Evolutionary conservation across 2,888 invertebrate genomes (phyloP), one percentile per base, ranked within the genome.

Genomic region (Trissolcus brochymenae): DNA sequence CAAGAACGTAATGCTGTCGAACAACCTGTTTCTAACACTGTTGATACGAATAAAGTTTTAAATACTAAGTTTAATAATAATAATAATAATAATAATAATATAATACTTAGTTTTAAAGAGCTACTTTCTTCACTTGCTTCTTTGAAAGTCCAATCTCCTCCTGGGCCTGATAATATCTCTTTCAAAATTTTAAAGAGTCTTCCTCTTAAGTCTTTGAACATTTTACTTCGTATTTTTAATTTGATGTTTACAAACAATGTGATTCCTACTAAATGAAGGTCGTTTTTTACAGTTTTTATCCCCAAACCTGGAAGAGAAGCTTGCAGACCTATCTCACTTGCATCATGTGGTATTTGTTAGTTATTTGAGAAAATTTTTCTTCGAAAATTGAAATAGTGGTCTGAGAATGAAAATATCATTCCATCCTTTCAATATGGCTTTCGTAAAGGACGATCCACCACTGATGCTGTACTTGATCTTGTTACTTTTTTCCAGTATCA

Each of bases 281-380:
- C 3, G 1, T 51, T 17, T 13, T 60, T 49, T 50, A 19, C 29
- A 6, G 29, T 60, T 6, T 60, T 60, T 16, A 60, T 60, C 4
- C 60, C 60, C 0, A 60, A 60, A 50, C 17, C 9, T 1, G 14
- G 29, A 1, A 16, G 4, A 1, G 29, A 49, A 0, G 60, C 50
- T 3, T n/a, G 7, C 11, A 49, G 60, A 49, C 60, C 60, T 3
- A 60, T 60, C 16, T 25, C 60, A 1, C 14, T 50, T 6, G 50
- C 60, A 9, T 16, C n/a, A 3, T 60, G 29, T n/a, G 13, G 14
- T 7, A 55, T 55, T 14, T n/a, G n/a, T n/a, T 40, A 55, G 11
- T 6, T 54, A 0, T 54, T 54, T 6, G 54, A 54, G 6, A 54
- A 29, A 54, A 29, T 54, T 6, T 2, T 54, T 7, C 11, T 17